phyloP scores from a whole-genome alignment of 35 echinoderm and acorn worm species.

The Diadema setosum region DNA sequence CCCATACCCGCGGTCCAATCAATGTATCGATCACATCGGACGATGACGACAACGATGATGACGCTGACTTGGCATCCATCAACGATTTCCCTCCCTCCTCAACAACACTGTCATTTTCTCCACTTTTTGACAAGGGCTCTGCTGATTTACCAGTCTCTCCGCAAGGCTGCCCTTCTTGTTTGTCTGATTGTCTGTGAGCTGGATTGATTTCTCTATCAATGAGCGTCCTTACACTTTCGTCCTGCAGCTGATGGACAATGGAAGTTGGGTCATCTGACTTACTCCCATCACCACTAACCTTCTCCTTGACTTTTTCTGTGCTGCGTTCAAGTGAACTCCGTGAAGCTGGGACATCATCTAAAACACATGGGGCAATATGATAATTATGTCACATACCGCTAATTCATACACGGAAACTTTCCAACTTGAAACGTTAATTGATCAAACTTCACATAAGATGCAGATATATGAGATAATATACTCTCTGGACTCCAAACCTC shows the following conservation, averaged over 20 bases:
- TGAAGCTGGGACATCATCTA: not conserved
- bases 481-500: too few relatives aligned
- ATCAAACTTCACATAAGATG: too few relatives aligned
- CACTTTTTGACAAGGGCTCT: not conserved
- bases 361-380: not conserved
- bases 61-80: too few relatives aligned
- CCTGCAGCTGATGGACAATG: not conserved
- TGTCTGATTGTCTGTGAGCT: not conserved
- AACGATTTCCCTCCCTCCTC: not conserved
- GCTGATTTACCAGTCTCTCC: not conserved
- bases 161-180: too few relatives aligned
- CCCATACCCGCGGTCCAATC: conserved; percentile 60
- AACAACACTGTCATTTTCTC: not conserved
- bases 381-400: too few relatives aligned
- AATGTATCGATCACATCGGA: conserved; percentile 59
- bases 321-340: not conserved
- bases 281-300: not conserved
- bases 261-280: not conserved
- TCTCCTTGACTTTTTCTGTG: not conserved
- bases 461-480: too few relatives aligned
- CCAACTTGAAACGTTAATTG: too few relatives aligned
- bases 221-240: not conserved
- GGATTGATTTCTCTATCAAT: not conserved
- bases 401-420: too few relatives aligned
- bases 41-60: not conserved